Base-by-base conservation (phyloP, 2,797 vertebrate genomes). In the Echeneis naucrates region DNA sequence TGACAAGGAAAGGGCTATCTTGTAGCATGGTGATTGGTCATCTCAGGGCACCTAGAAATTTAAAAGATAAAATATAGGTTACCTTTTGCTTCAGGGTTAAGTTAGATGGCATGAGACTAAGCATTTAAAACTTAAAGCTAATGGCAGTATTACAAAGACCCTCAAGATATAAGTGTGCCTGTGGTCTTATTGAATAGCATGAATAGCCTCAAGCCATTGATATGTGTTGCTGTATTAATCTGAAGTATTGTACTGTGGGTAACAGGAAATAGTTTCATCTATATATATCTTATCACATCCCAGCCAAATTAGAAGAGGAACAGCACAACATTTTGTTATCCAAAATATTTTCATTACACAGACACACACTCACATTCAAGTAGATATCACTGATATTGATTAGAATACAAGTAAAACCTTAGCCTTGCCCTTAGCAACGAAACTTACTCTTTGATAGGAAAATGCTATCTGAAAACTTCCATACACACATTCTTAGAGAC, bases 11-110 rank as follows among this genome's bases (percentile, higher is more conserved):
- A 59, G 21, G 6, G 35, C 14, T 66, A 24, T 32, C 45, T 42
- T 50, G 51, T 14, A 16, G 33, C n/a, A 33, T 47, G 24, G 56
- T 62, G 26, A 77, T 24, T 64, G n/a, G 35, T 54, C 2, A 19
- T 72, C 76, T 71, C 17, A 53, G 53, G 54, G 51, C 21, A 52
- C 4, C 2, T 3, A 62, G 32, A 11, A 67, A 69, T 64, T 47
- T 4, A 59, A 66, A 68, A 75, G 33, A 35, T 2, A 75, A 40
- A 19, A 76, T 58, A 58, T 26, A 4, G 30, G 24, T 0, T 45
- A 63, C 70, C 1, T 67, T 79, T 54, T 50, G 56, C 57, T 14
- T 19, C 14, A 27, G 51, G 44, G 35, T 59, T 23, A 58, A 59
- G 70, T 67, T 60, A 48, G 33, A 68, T 23, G 0, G n/a, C 5